A percentile compares a stretch with the other conserved stretches of the same genome.
These are phyloP conservation scores for Dryas iulia DNA, from an alignment of 1,140 invertebrate genomes.

Conservation along the genomic window DNA sequence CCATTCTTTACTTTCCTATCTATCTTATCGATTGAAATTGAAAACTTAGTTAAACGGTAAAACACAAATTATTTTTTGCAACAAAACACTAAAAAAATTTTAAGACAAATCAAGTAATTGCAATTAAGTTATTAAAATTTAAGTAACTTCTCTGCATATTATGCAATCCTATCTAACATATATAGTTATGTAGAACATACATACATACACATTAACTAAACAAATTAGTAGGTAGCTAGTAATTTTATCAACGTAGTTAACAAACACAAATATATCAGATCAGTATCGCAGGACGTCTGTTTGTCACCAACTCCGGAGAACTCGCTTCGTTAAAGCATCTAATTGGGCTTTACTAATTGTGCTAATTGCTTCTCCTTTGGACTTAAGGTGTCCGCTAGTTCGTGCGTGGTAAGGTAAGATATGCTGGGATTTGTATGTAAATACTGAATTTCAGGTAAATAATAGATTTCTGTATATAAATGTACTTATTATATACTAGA, in stretches of 20 bases:
- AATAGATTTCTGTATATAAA: not conserved
- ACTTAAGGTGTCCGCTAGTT: slow-evolving; percentile 64
- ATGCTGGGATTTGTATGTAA: not conserved
- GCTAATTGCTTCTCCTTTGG: slow-evolving; percentile 71
- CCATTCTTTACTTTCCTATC: too few species aligned
- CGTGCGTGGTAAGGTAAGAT: slow-evolving; percentile 9
- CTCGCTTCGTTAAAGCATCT: slow-evolving; percentile 72
- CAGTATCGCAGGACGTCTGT: slow-evolving; percentile 57
- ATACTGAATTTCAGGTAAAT: not conserved
- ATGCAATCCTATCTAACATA: too few species aligned
- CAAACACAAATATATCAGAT: slow-evolving; percentile 52
- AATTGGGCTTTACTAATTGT: slow-evolving; percentile 73
- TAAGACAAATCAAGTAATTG: too few species aligned
- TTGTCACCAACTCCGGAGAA: slow-evolving; percentile 64
- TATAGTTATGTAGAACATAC: too few species aligned
- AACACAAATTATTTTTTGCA: too few species aligned
- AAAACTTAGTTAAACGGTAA: too few species aligned
- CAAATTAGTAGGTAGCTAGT: slow-evolving; percentile 13
- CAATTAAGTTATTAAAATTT: too few species aligned
- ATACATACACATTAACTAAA: not conserved
- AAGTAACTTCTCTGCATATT: too few species aligned
- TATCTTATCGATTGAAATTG: too few species aligned
- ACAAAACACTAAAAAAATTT: too few species aligned
- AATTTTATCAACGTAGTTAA: slow-evolving; percentile 40
- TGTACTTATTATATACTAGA: not conserved